phyloP scores from a whole-genome alignment of 2,797 vertebrate species.

The Galaxias olidus region DNA sequence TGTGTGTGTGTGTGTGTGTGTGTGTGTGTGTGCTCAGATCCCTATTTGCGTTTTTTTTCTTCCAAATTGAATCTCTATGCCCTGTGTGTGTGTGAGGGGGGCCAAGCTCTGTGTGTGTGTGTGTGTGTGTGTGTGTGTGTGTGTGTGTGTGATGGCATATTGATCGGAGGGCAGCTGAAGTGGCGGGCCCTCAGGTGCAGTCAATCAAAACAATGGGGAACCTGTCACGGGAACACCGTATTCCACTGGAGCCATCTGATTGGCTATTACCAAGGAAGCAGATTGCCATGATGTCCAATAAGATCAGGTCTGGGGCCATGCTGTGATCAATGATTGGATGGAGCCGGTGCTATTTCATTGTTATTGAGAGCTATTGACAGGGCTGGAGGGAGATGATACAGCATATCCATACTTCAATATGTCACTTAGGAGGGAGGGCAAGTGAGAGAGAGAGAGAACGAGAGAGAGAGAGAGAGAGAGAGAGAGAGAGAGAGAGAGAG shows the following conservation, averaged over 20 bases:
- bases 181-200: conserved; percentile 66
- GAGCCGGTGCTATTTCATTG: conserved; percentile 66
- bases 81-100: neutral
- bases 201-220: conserved; percentile 73
- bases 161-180: conserved; percentile 63
- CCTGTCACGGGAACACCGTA: conserved; percentile 61
- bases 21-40: no score
- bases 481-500: conserved; percentile 14
- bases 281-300: conserved; percentile 69
- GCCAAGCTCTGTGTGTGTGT: conserved; percentile 46
- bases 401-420: conserved; percentile 50
- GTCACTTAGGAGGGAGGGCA: conserved; percentile 27
- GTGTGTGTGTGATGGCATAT: conserved; percentile 63
- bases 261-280: conserved; percentile 70
- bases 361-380: conserved; percentile 74
- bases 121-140: neutral
- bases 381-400: conserved; percentile 63
- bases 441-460: conserved; percentile 17
- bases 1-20: neutral
- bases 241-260: conserved; percentile 64
- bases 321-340: conserved; percentile 65
- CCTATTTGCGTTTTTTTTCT: neutral
- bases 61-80: neutral
- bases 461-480: conserved; percentile 11
- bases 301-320: conserved; percentile 56